Base-by-base conservation (phyloP, 2,113 vertebrate species). In the Notarius lentiginosus region DNA sequence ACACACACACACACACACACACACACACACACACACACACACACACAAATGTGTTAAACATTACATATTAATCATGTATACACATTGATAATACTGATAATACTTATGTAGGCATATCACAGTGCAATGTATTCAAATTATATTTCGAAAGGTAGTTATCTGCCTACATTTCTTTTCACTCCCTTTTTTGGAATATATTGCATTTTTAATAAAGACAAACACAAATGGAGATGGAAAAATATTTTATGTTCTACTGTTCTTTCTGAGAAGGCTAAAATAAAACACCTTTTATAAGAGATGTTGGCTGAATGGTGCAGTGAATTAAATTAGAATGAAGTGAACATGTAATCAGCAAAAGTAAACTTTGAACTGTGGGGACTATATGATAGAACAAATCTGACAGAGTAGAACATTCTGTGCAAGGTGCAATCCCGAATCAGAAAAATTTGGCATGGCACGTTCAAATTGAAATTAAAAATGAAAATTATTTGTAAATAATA, bases 251-350 rank as follows among this genome's bases (percentile, higher is more conserved):
- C 2, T 49, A 34, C 17, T 63, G 60, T 66, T 86, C 1, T 86
- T 85, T 8, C 61, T 34, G 75, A 86, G 15, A 51, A 47, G 9
- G 18, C 24, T 63, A 63, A 76, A 85, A 85, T 76, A 76, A 85
- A 79, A 30, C 49, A 66, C 12, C 5, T 79, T 55, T 66, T 11
- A 30, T 30, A 20, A 60, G 70, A 60, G 9, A 75, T 1, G 8
- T 20, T 41, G 17, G 27, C 1, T 58, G 22, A 24, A 27, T 41
- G n/a, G 17, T 49, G 41, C 30, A 51, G 84, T 51, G 41, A 65
- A 65, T 53, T 56, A 41, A 53, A 66, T 14, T 18, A 51, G 14
- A 66, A 47, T 82, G 7, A 53, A 17, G 49, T 24, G 10, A 27
- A 77, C 1, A 4, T 27, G 24, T 55, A 53, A 20, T 47, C 9